Percentiles rank a stretch among this genome's conserved stretches.
Evolutionary conservation across 2,888 invertebrate genomes (phyloP).

Genomic region (Schizotus pectinicornis): DNA sequence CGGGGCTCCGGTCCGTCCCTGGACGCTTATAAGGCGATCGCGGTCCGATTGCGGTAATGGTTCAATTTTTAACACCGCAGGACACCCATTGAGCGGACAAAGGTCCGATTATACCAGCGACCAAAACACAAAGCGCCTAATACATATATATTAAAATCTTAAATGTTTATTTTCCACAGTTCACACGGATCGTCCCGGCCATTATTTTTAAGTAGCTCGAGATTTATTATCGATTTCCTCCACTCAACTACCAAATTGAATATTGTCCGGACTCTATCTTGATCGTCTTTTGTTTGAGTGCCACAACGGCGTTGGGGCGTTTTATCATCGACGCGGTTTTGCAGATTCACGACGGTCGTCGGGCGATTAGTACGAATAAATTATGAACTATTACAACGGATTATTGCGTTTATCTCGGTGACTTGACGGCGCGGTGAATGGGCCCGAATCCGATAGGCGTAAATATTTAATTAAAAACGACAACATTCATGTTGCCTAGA

Average conservation of each 20-base stretch:
- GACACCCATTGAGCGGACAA: constrained; percentile 59
- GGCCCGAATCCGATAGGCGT: no score
- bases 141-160: constrained; percentile 59
- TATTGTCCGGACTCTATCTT: constrained; percentile 25
- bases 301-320: not conserved
- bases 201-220: constrained; percentile 47
- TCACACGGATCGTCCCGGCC: constrained; percentile 47
- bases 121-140: constrained; percentile 56
- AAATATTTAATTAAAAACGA: no score
- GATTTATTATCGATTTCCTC: constrained; percentile 49
- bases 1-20: no score
- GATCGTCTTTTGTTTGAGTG: constrained; percentile 10
- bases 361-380: no score
- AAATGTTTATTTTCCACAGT: constrained; percentile 56
- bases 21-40: constrained; percentile 36
- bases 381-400: no score
- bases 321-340: no score
- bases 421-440: no score
- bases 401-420: no score
- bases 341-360: no score
- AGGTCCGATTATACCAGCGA: constrained; percentile 53
- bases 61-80: constrained; percentile 60
- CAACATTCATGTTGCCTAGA: no score
- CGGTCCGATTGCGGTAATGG: constrained; percentile 57
- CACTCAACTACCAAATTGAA: constrained; percentile 40